phyloP scores from a whole-genome alignment of 1,140 invertebrate genomes.

The Lepidurus arcticus region DNA sequence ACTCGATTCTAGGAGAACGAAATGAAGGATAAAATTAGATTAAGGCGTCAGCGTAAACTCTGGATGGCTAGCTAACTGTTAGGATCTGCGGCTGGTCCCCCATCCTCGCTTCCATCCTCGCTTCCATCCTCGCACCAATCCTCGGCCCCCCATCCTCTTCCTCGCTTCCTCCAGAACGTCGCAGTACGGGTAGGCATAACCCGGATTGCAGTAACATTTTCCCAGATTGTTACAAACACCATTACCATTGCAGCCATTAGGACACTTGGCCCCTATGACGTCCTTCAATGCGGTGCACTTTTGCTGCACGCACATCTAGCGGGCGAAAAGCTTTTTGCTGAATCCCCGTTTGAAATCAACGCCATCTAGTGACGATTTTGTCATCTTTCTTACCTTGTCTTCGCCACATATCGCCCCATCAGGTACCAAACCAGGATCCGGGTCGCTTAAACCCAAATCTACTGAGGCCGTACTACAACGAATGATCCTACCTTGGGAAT shows the following conservation, averaged over 20 bases:
- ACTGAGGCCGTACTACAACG: conserved; percentile 82
- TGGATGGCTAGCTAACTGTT: conserved; percentile 52
- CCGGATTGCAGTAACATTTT: conserved; percentile 89
- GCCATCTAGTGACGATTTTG: conserved; percentile 28
- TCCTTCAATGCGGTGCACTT: conserved; percentile 67
- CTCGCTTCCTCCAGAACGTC: conserved; percentile 73
- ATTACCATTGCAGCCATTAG: conserved; percentile 75
- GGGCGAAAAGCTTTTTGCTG: conserved; percentile 40
- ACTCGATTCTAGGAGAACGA: conserved; percentile 57
- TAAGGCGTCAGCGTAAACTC: conserved; percentile 36
- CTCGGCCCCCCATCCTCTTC: no score
- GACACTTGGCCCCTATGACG: conserved; percentile 54
- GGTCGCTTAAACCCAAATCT: conserved; percentile 81
- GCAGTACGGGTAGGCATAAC: conserved; percentile 82
- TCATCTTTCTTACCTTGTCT: conserved; percentile 59
- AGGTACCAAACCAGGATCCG: conserved; percentile 89
- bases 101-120: conserved; percentile 52
- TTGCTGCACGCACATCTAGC: conserved; percentile 90
- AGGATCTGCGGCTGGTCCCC: conserved; percentile 80
- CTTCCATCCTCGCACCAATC: no score
- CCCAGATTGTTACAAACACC: conserved; percentile 87
- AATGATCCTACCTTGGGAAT: conserved; percentile 60
- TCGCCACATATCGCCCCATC: conserved; percentile 91
- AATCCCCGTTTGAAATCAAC: conserved; percentile 27
- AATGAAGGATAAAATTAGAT: conserved; percentile 34